Percentiles rank a stretch among this genome's conserved stretches.
These are phyloP conservation scores for Pangasius djambal DNA, from an alignment of 2,797 vertebrate genomes.

Conservation along the genomic window DNA sequence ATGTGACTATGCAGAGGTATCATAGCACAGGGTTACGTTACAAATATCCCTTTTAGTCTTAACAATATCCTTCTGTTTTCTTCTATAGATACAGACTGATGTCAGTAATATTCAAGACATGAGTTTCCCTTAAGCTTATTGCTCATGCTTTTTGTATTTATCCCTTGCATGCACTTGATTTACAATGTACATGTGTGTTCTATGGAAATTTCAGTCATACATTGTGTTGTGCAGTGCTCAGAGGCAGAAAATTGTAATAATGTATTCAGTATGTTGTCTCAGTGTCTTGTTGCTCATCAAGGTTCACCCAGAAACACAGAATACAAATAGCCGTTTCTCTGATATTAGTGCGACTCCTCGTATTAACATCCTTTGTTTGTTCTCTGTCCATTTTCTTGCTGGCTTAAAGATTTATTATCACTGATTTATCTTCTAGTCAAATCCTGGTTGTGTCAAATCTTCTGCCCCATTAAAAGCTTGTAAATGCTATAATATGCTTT, in stretches of 20 bases:
- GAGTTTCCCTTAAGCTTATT: conserved; percentile 4
- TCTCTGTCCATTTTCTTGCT: not conserved
- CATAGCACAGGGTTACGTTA: not conserved
- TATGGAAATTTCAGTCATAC: conserved; percentile 24
- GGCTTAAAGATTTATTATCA: not conserved
- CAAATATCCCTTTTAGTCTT: not conserved
- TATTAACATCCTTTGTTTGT: conserved; percentile 9
- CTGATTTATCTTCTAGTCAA: not conserved
- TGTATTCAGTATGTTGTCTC: conserved; percentile 44
- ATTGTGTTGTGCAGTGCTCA: conserved; percentile 21
- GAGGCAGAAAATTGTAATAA: conserved; percentile 35
- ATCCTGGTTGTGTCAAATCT: not conserved
- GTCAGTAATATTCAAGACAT: not conserved
- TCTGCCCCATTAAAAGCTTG: not conserved
- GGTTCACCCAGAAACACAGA: conserved; percentile 12
- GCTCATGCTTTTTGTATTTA: conserved; percentile 13
- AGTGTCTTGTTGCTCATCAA: conserved; percentile 24
- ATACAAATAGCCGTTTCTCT: conserved; percentile 26
- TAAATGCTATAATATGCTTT: not conserved
- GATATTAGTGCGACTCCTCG: not conserved
- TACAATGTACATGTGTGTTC: conserved; percentile 23
- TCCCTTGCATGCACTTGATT: conserved; percentile 22
- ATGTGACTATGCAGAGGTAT: not conserved
- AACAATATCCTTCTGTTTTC: not conserved
- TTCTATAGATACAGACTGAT: conserved; percentile 10